phyloP scores from a whole-genome alignment of 2,113 vertebrate species.

The Cottus gobio region DNA sequence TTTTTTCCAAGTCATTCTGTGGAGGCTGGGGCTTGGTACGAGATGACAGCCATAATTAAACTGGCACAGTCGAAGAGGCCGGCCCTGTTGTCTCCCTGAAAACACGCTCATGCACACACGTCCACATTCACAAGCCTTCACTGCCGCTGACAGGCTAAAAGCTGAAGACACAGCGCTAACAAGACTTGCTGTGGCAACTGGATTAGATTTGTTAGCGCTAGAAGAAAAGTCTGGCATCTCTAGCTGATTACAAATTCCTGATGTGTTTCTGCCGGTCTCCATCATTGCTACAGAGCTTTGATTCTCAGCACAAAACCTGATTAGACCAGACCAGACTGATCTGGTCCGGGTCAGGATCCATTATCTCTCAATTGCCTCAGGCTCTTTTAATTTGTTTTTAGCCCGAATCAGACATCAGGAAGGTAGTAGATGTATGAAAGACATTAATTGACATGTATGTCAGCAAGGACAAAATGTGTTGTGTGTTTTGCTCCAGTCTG shows the following conservation, averaged over 20 bases:
- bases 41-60: constrained; percentile 78
- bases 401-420: not conserved
- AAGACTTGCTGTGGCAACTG: constrained; percentile 45
- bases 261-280: constrained; percentile 22
- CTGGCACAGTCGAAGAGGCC: constrained; percentile 62
- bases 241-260: constrained; percentile 26
- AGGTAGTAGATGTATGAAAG: not conserved
- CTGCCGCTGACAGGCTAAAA: constrained; percentile 43
- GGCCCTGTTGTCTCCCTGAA: constrained; percentile 36
- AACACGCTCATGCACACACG: not conserved
- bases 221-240: constrained; percentile 23
- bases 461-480: not conserved
- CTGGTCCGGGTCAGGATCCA: not conserved
- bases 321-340: not conserved
- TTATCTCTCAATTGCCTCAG: constrained; percentile 8
- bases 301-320: constrained; percentile 27
- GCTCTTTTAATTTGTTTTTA: constrained; percentile 16
- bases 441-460: not conserved
- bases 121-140: constrained; percentile 37
- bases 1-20: constrained; percentile 60
- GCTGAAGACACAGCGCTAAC: constrained; percentile 34
- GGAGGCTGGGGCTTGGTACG: constrained; percentile 6
- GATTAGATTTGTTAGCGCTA: constrained; percentile 32
- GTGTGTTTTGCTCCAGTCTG: not conserved
- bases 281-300: constrained; percentile 15